Evolutionary conservation across 2,888 invertebrate genomes (phyloP).

Genomic region (Drosophila crucigera): DNA sequence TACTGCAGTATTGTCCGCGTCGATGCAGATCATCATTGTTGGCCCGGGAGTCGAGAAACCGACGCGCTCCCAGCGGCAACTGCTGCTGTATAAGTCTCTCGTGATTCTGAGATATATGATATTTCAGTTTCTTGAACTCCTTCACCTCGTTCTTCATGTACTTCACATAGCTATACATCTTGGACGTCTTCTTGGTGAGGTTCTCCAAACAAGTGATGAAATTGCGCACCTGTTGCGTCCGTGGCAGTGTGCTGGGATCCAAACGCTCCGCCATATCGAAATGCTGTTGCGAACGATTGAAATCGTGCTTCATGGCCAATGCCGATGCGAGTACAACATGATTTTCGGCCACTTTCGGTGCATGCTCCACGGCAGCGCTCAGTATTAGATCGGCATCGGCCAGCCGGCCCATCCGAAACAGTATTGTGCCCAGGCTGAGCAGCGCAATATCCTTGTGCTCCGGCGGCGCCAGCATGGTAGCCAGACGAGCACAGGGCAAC

Average conservation of each 20-base stretch:
- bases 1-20: constrained; percentile 84
- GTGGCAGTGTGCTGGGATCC: constrained; percentile 79
- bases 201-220: constrained; percentile 83
- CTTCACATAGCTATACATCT: constrained; percentile 84
- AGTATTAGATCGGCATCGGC: constrained; percentile 82
- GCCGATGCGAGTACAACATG: constrained; percentile 83
- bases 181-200: constrained; percentile 80
- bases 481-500: constrained; percentile 83
- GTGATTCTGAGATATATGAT: constrained; percentile 79
- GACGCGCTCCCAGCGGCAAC: constrained; percentile 82
- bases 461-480: constrained; percentile 81
- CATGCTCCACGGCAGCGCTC: constrained; percentile 82
- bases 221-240: constrained; percentile 80
- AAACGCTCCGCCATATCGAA: constrained; percentile 82
- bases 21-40: constrained; percentile 81
- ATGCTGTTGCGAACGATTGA: constrained; percentile 81
- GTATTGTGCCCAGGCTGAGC: constrained; percentile 83
- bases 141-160: constrained; percentile 83
- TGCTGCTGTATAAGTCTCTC: constrained; percentile 83
- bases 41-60: constrained; percentile 73
- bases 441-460: constrained; percentile 81
- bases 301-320: constrained; percentile 83
- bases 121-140: constrained; percentile 81
- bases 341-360: constrained; percentile 82
- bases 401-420: constrained; percentile 80